phyloP scores from a whole-genome alignment of 2,888 invertebrate genomes.

The Cephus nigrinus region DNA sequence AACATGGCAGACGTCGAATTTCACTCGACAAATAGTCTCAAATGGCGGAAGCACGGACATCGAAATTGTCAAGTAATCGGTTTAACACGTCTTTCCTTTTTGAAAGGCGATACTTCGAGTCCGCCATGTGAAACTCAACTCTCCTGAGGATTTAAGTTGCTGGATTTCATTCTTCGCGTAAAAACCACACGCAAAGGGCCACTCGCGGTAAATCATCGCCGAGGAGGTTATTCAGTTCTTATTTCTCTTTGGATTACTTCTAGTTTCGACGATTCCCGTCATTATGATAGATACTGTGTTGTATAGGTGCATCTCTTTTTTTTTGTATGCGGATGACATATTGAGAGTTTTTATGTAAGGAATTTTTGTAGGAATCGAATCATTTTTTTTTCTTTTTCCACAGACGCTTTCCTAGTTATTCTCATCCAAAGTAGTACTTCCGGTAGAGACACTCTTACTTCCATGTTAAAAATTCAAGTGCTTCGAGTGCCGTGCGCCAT shows the following conservation, averaged over 20 bases:
- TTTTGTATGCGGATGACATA: not conserved
- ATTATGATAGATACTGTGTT: not conserved
- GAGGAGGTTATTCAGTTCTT: not conserved
- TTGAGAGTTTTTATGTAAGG: not conserved
- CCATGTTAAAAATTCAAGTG: constrained; percentile 6
- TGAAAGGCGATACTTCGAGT: constrained; percentile 15
- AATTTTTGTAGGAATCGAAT: too few species aligned
- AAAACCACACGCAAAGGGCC: not conserved
- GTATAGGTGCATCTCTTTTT: not conserved
- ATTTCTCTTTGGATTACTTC: not conserved
- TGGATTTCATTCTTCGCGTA: not conserved
- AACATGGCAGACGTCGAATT: not conserved
- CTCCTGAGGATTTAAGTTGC: not conserved
- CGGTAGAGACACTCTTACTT: constrained; percentile 12
- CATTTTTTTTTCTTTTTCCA: not conserved
- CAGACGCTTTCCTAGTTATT: constrained; percentile 7
- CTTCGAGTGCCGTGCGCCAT: not conserved
- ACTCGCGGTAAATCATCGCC: not conserved
- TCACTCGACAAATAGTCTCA: not conserved
- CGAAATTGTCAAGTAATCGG: constrained; percentile 10
- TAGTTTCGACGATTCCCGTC: not conserved
- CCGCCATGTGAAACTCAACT: constrained; percentile 10
- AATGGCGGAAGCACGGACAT: not conserved
- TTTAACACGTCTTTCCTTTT: constrained; percentile 20
- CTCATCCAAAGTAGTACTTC: constrained; percentile 13